Evolutionary conservation across 2,797 vertebrate genomes (phyloP).

Genomic region (Betta splendens): DNA sequence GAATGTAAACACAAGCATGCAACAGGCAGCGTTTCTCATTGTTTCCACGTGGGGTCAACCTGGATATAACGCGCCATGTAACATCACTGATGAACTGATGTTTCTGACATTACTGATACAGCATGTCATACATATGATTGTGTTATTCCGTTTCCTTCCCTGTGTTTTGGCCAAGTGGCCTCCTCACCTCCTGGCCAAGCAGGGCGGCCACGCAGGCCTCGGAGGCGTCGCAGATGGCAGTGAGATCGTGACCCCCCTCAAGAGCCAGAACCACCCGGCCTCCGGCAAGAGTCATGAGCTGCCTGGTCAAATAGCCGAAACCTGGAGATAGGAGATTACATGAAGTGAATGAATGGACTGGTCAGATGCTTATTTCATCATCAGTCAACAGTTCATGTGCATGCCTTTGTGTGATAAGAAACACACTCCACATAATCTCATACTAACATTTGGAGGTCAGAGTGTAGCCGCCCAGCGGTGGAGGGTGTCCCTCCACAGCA

Average conservation of each 20-base stretch:
- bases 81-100: no score
- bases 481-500: conserved; percentile 92
- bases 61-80: background rate
- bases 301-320: conserved; percentile 94
- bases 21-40: background rate
- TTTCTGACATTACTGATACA: no score
- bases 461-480: conserved; percentile 91
- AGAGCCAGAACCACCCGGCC: conserved; percentile 91
- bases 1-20: background rate
- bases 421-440: background rate
- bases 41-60: conserved; percentile 7
- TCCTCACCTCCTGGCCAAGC: conserved; percentile 89
- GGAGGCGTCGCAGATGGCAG: conserved; percentile 94
- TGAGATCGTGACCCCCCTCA: conserved; percentile 96
- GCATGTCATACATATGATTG: no score
- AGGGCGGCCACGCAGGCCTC: conserved; percentile 93
- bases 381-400: fast-evolving
- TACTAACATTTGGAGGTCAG: conserved; percentile 91
- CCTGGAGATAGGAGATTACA: conserved; percentile 76
- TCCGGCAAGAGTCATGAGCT: conserved; percentile 92
- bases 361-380: no score
- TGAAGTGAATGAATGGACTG: no score
- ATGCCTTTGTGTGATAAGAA: conserved; percentile 13
- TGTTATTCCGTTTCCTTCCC: conserved; percentile 25
- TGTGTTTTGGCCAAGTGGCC: background rate